Evolutionary conservation across 2,113 vertebrate genomes (phyloP), one percentile per base, ranked within the genome.

Genomic region (Oreochromis spilurus): DNA sequence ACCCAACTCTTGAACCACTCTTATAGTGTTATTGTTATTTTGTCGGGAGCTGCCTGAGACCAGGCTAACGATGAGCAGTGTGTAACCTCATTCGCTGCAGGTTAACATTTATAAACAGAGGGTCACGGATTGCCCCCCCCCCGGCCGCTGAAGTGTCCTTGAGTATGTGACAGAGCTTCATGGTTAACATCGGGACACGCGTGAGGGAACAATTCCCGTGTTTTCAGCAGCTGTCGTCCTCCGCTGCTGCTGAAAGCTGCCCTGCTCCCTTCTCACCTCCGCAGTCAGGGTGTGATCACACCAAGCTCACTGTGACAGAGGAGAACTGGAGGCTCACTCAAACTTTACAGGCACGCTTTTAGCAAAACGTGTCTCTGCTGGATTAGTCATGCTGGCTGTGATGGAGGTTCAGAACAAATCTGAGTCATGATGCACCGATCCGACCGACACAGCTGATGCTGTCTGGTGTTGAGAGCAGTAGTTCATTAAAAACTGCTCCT

Each of bases 111-210:
- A 34, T 7, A 57, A 34, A 36, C 3, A 8, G 8, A 65, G 1
- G 9, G 70, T 34, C 24, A 36, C 43, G 8, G 43, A 72, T 40
- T 50, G 4, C 2, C 11, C 21, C 16, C 21, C 16, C 36, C 85
- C 24, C 7, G 24, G 26, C 57, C 62, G 87, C 87, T 45, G 83
- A 86, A 19, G 87, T 53, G 89, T 84, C 78, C 58, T 36, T 65
- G 83, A 60, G 81, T 43, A 24, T 16, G 29, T 17, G n/a, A 26
- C 0, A 9, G 21, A 34, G n/a, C 9, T 17, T 7, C 67, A 72
- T 26, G 1, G 1, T 26, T 45, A 72, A 45, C 65, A 26, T 26
- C 7, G 13, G 65, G 38, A 43, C 65, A 70, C 5, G 2, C 0
- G 4, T 24, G 21, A 45, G 13, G 13, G 40, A 38, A 17, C 7